Conservation (phyloP, 2,888 invertebrate genomes). For the Syrista parreyssii region DNA sequence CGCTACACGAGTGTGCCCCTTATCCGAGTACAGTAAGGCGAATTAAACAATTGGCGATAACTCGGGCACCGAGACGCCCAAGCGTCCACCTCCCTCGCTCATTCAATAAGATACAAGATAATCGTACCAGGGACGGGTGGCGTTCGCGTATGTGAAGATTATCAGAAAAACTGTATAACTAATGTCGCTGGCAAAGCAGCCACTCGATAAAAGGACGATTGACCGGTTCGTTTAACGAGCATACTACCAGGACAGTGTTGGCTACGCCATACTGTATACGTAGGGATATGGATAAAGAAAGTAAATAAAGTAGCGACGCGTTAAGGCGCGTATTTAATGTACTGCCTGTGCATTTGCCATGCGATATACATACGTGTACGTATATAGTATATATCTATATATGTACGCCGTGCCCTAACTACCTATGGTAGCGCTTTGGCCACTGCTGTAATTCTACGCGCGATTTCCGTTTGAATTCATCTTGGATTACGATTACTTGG, state of each 20-base stretch:
- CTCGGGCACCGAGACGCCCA: conserved; percentile 1
- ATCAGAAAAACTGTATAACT: not conserved
- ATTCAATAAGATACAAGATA: not conserved
- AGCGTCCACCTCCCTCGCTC: not conserved
- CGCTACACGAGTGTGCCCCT: not conserved
- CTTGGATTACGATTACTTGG: not conserved
- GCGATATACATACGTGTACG: not conserved
- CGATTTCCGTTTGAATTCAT: not conserved
- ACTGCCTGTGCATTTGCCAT: not conserved
- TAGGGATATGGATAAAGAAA: not conserved
- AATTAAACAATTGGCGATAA: conserved; percentile 29
- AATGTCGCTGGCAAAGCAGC: conserved; percentile 26
- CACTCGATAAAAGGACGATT: conserved; percentile 49
- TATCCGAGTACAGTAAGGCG: not conserved
- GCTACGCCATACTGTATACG: not conserved
- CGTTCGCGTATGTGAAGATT: not conserved
- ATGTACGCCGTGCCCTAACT: not conserved
- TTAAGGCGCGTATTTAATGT: not conserved
- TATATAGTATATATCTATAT: not conserved
- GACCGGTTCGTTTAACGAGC: conserved; percentile 48
- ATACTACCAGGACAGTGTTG: conserved; percentile 23
- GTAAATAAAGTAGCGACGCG: not conserved
- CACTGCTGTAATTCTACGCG: not conserved
- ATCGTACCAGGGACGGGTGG: conserved; percentile 6
- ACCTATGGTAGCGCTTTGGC: not conserved